Evolutionary conservation across 1,140 invertebrate genomes (phyloP).

Genomic region (Trinorchestia longiramus): DNA sequence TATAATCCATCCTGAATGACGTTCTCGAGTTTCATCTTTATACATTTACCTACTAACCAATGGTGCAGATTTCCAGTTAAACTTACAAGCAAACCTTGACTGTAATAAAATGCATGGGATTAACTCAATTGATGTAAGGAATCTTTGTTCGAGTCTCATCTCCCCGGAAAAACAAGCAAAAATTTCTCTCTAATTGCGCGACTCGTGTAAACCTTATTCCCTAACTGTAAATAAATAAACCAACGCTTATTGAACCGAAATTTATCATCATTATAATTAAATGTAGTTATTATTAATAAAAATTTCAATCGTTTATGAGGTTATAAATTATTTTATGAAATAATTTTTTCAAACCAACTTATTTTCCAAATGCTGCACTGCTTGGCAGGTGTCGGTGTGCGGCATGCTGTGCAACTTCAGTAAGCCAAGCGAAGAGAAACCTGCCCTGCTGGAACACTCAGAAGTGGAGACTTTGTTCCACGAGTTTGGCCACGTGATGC

Average conservation of each 20-base stretch:
- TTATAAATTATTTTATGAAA: no score
- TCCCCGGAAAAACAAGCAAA: not conserved
- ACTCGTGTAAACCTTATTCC: no score
- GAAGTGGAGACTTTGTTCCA: conserved; percentile 76
- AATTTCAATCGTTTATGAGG: no score
- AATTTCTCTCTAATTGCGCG: no score
- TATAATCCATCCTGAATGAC: no score
- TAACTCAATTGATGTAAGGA: not conserved
- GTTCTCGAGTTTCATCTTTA: not conserved
- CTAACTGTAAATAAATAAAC: no score
- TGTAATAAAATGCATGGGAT: not conserved
- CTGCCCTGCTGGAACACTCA: conserved; percentile 73
- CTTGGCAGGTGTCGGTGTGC: conserved; percentile 71
- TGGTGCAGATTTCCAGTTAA: not conserved
- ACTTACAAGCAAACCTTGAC: not conserved
- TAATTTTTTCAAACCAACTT: no score
- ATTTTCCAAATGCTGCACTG: not conserved
- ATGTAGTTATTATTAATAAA: no score
- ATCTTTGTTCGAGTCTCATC: not conserved
- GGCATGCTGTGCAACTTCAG: conserved; percentile 76
- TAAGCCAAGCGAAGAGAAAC: conserved; percentile 72
- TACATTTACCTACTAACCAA: not conserved
- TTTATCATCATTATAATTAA: no score
- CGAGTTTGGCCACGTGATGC: conserved; percentile 76
- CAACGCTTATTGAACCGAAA: no score